Evolutionary conservation across 2,888 invertebrate genomes (phyloP).

Genomic region (Conomelus anceps): DNA sequence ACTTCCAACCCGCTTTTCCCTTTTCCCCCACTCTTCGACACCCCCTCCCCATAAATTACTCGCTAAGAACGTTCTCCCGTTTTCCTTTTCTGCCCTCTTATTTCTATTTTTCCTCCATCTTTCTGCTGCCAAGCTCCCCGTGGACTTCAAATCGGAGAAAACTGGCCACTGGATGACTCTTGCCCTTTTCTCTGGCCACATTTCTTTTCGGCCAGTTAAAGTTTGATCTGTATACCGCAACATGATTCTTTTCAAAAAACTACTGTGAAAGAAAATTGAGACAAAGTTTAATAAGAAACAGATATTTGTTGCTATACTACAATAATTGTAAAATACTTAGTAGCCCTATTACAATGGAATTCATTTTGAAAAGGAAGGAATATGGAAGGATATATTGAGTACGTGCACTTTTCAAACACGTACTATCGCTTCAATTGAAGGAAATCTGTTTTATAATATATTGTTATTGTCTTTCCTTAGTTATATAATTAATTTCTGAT

Average conservation of each 20-base stretch:
- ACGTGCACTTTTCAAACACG: too few relatives aligned
- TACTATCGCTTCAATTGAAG: too few relatives aligned
- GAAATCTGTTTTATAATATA: too few relatives aligned
- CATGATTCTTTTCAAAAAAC: too few relatives aligned
- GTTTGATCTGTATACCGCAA: not conserved
- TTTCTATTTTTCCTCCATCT: not conserved
- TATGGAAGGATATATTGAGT: too few relatives aligned
- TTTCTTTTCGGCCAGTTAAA: not conserved
- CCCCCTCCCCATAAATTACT: constrained; percentile 1
- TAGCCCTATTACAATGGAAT: too few relatives aligned
- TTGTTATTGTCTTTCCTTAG: too few relatives aligned
- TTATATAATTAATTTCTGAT: too few relatives aligned
- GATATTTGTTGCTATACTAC: too few relatives aligned
- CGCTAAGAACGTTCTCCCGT: not conserved
- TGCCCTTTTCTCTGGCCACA: not conserved
- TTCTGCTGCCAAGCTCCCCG: not conserved
- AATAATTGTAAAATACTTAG: too few relatives aligned
- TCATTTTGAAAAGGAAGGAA: too few relatives aligned
- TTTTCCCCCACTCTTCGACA: not conserved
- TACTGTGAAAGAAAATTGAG: not conserved
- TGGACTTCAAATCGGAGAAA: not conserved
- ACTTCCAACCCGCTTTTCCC: constrained; percentile 17
- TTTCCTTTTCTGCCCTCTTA: not conserved
- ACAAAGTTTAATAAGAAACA: too few relatives aligned
- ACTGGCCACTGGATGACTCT: not conserved